phyloP scores from a whole-genome alignment of 2,797 vertebrate genomes.

The Poeciliopsis gracilis region DNA sequence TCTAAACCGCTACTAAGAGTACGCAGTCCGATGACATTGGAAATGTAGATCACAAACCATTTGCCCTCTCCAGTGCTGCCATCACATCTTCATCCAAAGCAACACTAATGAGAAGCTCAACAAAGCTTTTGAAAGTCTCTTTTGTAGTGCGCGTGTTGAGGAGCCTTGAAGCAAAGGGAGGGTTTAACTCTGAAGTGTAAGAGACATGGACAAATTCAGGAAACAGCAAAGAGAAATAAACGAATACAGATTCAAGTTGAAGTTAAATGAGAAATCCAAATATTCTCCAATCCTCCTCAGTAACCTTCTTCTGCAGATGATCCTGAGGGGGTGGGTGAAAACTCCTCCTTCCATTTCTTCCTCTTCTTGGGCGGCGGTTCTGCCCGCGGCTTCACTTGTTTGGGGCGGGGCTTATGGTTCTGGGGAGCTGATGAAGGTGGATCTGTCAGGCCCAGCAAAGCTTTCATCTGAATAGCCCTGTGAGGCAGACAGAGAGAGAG shows the following conservation, averaged over 20 bases:
- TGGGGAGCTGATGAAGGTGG: conserved; percentile 59
- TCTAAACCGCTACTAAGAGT: not conserved
- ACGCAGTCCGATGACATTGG: not conserved
- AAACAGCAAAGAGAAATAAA: not conserved
- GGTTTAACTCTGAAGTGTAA: conserved; percentile 80
- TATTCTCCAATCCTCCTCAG: conserved; percentile 87
- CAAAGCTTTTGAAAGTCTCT: conserved; percentile 95
- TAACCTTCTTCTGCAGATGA: conserved; percentile 89
- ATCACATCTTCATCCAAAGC: conserved; percentile 92
- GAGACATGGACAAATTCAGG: conserved; percentile 7
- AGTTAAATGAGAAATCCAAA: not conserved
- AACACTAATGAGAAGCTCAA: conserved; percentile 93
- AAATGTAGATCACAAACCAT: conserved; percentile 79
- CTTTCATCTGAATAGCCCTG: conserved; percentile 83
- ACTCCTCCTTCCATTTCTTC: conserved; percentile 97
- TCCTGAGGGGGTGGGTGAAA: conserved; percentile 86
- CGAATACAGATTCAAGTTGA: not conserved
- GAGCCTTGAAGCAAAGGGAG: conserved; percentile 87
- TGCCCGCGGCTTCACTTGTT: conserved; percentile 89
- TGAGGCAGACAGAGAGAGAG: conserved; percentile 15
- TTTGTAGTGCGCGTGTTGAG: conserved; percentile 97
- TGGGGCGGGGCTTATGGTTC: conserved; percentile 87
- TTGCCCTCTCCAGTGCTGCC: conserved; percentile 91
- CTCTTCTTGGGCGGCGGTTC: conserved; percentile 98
- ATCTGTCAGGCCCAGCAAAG: conserved; percentile 82